Evolutionary conservation across 2,797 vertebrate genomes (phyloP).

Genomic region (Hybognathus amarus): DNA sequence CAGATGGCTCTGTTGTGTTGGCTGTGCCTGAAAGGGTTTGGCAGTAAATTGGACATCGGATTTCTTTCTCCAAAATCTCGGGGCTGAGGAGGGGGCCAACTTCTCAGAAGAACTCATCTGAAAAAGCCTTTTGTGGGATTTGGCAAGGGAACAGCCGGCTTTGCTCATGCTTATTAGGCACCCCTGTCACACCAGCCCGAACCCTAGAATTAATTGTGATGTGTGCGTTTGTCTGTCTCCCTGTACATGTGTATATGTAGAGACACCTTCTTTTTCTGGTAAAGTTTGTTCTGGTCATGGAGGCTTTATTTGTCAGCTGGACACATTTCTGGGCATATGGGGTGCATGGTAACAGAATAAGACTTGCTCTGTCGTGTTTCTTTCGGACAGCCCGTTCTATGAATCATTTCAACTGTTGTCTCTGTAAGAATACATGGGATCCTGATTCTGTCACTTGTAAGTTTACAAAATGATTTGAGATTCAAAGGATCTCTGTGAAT

Average conservation of each 20-base stretch:
- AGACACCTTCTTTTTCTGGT: slow-evolving; percentile 14
- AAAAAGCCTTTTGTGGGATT: slow-evolving; percentile 73
- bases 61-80: slow-evolving; percentile 69
- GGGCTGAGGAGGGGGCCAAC: slow-evolving; percentile 56
- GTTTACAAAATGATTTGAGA: slow-evolving; percentile 4
- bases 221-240: slow-evolving; percentile 33
- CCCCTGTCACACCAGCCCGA: slow-evolving; percentile 49
- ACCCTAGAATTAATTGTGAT: slow-evolving; percentile 54
- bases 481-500: slow-evolving; percentile 15
- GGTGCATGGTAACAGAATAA: slow-evolving; percentile 23
- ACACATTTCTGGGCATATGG: slow-evolving; percentile 38
- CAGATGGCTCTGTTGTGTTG: slow-evolving; percentile 78
- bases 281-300: slow-evolving; percentile 19
- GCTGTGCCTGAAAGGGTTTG: slow-evolving; percentile 78
- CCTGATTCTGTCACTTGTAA: slow-evolving; percentile 12
- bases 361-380: slow-evolving; percentile 15
- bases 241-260: slow-evolving; percentile 1
- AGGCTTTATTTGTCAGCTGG: slow-evolving; percentile 38
- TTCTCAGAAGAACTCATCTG: slow-evolving; percentile 76
- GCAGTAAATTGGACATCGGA: slow-evolving; percentile 78
- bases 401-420: slow-evolving; percentile 37
- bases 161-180: slow-evolving; percentile 65
- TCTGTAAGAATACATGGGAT: slow-evolving; percentile 23
- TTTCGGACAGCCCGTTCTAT: slow-evolving; percentile 13
- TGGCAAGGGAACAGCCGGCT: slow-evolving; percentile 71